phyloP scores from a whole-genome alignment of 1,140 invertebrate genomes.

The Drosophila auraria region DNA sequence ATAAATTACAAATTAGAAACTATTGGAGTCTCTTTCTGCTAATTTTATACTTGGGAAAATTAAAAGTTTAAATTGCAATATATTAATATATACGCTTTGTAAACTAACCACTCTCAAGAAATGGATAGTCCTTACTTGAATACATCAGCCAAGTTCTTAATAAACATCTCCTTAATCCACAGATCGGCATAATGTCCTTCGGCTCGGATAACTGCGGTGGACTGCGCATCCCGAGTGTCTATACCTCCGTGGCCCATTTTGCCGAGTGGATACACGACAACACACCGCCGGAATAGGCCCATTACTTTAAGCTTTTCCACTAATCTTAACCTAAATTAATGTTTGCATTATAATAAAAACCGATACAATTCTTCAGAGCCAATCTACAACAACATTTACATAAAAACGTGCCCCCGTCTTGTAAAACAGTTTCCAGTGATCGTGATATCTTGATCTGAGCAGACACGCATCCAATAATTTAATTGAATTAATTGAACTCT shows the following conservation, averaged over 20 bases:
- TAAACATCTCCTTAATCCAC: not conserved
- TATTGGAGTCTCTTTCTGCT: too few species aligned
- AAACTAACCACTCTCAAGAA: too few species aligned
- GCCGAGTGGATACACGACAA: constrained; percentile 89
- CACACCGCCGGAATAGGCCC: constrained; percentile 86
- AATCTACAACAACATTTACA: not conserved
- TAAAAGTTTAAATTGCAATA: not conserved
- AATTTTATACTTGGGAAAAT: too few species aligned
- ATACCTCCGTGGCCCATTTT: constrained; percentile 89
- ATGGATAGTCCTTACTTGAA: too few species aligned
- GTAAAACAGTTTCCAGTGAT: constrained; percentile 12
- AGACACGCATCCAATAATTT: constrained; percentile 62
- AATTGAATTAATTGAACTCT: constrained; percentile 84
- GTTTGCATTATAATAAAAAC: constrained; percentile 22
- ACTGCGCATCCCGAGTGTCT: constrained; percentile 89
- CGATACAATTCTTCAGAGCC: constrained; percentile 7
- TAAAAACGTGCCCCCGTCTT: constrained; percentile 1
- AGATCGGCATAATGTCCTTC: constrained; percentile 90
- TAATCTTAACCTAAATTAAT: constrained; percentile 26
- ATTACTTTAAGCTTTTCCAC: constrained; percentile 37
- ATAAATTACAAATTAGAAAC: too few species aligned
- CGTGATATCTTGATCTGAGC: constrained; percentile 46
- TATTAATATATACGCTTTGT: not conserved
- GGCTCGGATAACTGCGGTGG: constrained; percentile 90
- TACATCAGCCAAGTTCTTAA: too few species aligned